These are phyloP conservation scores for Ochropleura plecta DNA, from an alignment of 2,888 invertebrate genomes.

Conservation along the genomic window DNA sequence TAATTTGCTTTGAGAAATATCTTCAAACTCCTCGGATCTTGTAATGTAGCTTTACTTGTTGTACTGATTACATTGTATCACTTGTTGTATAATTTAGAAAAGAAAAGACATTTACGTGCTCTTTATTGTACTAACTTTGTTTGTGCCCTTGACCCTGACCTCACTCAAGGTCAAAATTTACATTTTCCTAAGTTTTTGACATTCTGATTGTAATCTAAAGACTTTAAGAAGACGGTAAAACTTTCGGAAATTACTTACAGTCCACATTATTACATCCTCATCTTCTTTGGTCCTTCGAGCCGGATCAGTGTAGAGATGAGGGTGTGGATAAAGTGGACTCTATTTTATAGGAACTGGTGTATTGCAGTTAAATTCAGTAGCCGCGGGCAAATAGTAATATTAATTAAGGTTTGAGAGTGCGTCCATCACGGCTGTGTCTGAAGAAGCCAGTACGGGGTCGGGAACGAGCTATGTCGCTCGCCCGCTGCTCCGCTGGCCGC, in stretches of 20 bases:
- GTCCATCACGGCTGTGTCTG: too few relatives aligned
- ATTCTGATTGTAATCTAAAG: not conserved
- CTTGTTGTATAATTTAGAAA: not conserved
- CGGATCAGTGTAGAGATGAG: too few relatives aligned
- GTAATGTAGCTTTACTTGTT: not conserved
- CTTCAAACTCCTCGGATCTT: conserved; percentile 11
- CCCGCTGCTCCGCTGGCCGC: too few relatives aligned
- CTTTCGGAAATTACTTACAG: not conserved
- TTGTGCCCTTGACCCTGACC: conserved; percentile 21
- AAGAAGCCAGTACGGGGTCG: too few relatives aligned
- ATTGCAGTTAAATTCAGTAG: too few relatives aligned
- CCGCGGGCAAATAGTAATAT: too few relatives aligned
- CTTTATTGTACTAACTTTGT: conserved; percentile 4
- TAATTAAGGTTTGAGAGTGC: too few relatives aligned
- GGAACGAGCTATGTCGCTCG: too few relatives aligned
- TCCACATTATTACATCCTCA: too few relatives aligned
- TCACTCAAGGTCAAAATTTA: not conserved
- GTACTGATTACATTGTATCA: not conserved
- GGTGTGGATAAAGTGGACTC: too few relatives aligned
- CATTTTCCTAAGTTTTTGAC: not conserved
- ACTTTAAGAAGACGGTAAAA: not conserved
- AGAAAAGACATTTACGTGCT: not conserved
- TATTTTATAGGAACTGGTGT: too few relatives aligned
- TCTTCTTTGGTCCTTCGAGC: too few relatives aligned
- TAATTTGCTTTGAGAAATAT: conserved; percentile 57